Evolutionary conservation across 1,140 invertebrate genomes (phyloP), one percentile per base, ranked within the genome.

Genomic region (Bombus turneri): DNA sequence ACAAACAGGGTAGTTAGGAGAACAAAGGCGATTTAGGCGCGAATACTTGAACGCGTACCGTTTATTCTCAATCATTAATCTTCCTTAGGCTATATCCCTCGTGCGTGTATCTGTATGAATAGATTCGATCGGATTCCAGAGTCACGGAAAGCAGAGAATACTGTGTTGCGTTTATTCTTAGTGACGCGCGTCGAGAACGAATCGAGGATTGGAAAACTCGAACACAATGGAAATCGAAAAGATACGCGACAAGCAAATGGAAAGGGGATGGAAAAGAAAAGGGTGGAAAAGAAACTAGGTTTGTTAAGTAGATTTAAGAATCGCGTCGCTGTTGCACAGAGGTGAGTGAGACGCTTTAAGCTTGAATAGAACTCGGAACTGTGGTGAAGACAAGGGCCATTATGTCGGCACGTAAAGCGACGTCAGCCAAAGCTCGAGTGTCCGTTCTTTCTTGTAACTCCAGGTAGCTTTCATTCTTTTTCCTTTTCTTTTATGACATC

Each of bases 341-440:
- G 66, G 57, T 47, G 47, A 62, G 69, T 25, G 83, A 86, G 81
- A 88, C 80, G 84, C 84, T 84, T 75, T 68, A 39, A 90, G 87
- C 87, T 88, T 92, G 90, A 92, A 93, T 93, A 90, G 90, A 90
- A 88, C 86, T 89, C 86, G 89, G 86, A 89, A 92, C 88, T 85
- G 88, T 83, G 85, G 90, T 83, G 84, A 90, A 92, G 89, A 91
- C 92, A 93, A 94, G 93, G 91, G 89, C 93, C 92, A 93, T 94
- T 94, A 94, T 92, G 86, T 73, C 76, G 87, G 91, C 93, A 94
- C 93, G 93, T 94, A 94, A 91, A 92, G 93, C 93, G 89, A 90
- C 90, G 93, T 94, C 93, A 93, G 93, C 93, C 90, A 71, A 73
- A 92, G 87, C 90, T 93, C 92, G 91, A 92, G 91, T 92, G 92